Conservation (phyloP, 2,797 vertebrate species). For the Okamejei kenojei region DNA sequence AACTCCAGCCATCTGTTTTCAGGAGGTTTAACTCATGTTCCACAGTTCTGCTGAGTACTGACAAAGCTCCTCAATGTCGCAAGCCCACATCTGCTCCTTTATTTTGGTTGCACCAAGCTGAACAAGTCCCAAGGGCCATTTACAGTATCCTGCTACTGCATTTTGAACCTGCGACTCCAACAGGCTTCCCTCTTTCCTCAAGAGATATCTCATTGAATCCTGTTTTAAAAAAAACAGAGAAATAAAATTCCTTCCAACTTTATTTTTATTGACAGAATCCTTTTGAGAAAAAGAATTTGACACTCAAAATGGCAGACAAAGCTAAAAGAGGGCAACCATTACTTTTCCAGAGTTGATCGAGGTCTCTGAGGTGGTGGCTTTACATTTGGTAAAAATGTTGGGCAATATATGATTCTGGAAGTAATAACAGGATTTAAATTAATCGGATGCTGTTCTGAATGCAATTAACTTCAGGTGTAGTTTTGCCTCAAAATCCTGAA, state of each 20-base stretch:
- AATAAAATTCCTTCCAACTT: background rate
- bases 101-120: background rate
- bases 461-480: background rate
- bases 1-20: background rate
- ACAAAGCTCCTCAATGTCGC: background rate
- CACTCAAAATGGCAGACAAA: background rate
- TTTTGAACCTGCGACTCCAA: background rate
- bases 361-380: background rate
- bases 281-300: background rate
- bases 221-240: background rate
- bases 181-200: background rate
- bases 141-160: background rate
- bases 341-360: background rate
- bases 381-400: background rate
- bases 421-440: background rate
- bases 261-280: background rate
- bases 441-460: background rate
- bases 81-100: background rate
- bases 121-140: background rate
- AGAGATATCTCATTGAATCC: background rate
- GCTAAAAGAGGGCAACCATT: background rate
- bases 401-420: background rate
- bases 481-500: background rate
- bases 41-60: background rate
- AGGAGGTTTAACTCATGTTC: background rate